Percentiles rank a stretch among this genome's conserved stretches.
Conservation (phyloP, 1,140 invertebrate genomes). For the Drosophila dunni region DNA sequence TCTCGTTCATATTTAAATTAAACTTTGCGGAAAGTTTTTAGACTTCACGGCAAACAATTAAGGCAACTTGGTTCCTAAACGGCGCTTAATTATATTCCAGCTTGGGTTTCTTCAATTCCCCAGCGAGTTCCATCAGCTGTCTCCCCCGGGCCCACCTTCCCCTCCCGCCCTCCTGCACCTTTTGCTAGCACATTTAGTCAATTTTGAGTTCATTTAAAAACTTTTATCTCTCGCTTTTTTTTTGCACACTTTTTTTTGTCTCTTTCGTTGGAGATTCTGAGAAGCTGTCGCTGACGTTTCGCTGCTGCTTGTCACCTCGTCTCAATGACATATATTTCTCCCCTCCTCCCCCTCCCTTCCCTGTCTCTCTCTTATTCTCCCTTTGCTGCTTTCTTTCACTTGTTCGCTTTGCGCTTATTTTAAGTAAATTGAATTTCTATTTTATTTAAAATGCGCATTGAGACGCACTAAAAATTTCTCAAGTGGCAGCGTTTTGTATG, state of each 20-base stretch:
- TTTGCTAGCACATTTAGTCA: slow-evolving; percentile 79
- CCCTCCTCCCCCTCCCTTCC: background rate
- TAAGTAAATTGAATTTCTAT: slow-evolving; percentile 83
- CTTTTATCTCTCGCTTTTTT: slow-evolving; percentile 43
- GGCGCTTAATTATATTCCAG: slow-evolving; percentile 78
- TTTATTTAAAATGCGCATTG: slow-evolving; percentile 83
- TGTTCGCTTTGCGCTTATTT: slow-evolving; percentile 67
- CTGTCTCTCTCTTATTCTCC: background rate
- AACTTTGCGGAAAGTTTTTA: slow-evolving; percentile 74
- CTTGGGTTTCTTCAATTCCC: slow-evolving; percentile 41
- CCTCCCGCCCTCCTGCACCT: slow-evolving; percentile 46
- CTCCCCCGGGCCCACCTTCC: background rate
- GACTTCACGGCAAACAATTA: slow-evolving; percentile 49
- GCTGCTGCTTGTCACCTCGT: slow-evolving; percentile 49
- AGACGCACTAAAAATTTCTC: slow-evolving; percentile 81
- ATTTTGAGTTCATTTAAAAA: slow-evolving; percentile 82
- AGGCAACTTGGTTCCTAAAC: slow-evolving; percentile 65
- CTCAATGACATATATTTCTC: background rate
- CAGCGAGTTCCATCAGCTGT: slow-evolving; percentile 22
- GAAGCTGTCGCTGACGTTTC: slow-evolving; percentile 57
- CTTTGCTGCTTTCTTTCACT: slow-evolving; percentile 10
- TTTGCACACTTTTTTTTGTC: slow-evolving; percentile 36
- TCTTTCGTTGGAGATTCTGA: slow-evolving; percentile 45
- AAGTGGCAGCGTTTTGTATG: slow-evolving; percentile 64
- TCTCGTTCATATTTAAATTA: slow-evolving; percentile 80